Conservation (phyloP, 2,888 invertebrate genomes). For the Fragum fragum region DNA sequence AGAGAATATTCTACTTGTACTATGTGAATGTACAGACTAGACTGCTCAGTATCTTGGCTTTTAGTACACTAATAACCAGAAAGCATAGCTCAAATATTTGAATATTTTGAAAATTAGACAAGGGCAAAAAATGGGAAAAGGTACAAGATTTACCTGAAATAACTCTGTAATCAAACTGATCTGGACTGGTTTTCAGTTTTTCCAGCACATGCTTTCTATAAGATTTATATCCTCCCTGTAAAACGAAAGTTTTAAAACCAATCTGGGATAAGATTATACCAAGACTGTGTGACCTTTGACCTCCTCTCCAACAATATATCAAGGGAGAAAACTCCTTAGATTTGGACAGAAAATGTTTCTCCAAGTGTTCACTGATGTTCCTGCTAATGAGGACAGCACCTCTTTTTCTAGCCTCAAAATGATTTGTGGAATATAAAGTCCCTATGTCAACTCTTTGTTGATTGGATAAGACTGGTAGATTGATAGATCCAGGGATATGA, state of each 20-base stretch:
- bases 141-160: slow-evolving; percentile 70
- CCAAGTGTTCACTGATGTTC: slow-evolving; percentile 71
- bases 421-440: slow-evolving; percentile 58
- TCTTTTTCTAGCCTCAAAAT: slow-evolving; percentile 70
- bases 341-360: slow-evolving; percentile 65
- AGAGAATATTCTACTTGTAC: no score
- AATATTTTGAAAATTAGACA: no score
- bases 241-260: slow-evolving; percentile 68
- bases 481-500: slow-evolving; percentile 76
- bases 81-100: no score
- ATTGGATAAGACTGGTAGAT: slow-evolving; percentile 71
- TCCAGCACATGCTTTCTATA: slow-evolving; percentile 67
- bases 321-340: slow-evolving; percentile 68
- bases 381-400: slow-evolving; percentile 69
- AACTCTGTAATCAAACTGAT: slow-evolving; percentile 66
- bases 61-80: no score
- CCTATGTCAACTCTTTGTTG: slow-evolving; percentile 70
- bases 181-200: slow-evolving; percentile 65
- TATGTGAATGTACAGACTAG: no score
- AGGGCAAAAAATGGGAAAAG: no score
- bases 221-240: slow-evolving; percentile 72
- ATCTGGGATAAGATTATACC: slow-evolving; percentile 72
- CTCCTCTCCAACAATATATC: slow-evolving; percentile 76
- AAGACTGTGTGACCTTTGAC: slow-evolving; percentile 75
- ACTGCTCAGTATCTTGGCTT: no score